Conservation (phyloP, 2,888 invertebrate genomes). For the Trilocha varians region DNA sequence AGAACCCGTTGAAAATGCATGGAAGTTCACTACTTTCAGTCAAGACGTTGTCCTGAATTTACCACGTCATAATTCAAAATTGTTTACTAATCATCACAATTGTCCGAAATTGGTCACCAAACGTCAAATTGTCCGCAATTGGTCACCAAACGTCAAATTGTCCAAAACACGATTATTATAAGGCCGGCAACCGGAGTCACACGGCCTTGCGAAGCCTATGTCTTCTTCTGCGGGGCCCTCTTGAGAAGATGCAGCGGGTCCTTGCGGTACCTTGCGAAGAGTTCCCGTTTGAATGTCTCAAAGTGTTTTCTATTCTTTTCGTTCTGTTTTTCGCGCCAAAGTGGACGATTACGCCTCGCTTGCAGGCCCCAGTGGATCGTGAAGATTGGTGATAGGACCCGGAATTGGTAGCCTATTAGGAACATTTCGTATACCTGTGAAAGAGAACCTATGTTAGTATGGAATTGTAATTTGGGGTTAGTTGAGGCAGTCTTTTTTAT, state of each 20-base stretch:
- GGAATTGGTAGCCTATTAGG: conserved; percentile 89
- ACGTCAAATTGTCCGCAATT: neutral
- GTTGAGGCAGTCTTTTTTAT: too few relatives aligned
- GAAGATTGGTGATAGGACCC: conserved; percentile 89
- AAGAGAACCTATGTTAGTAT: conserved; percentile 1
- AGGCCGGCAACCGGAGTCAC: conserved; percentile 50
- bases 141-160: neutral
- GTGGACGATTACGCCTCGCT: conserved; percentile 82
- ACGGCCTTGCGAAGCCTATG: conserved; percentile 67
- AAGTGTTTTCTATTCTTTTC: conserved; percentile 86
- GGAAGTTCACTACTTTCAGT: too few relatives aligned
- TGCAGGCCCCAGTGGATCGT: conserved; percentile 94
- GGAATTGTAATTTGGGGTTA: conserved; percentile 2
- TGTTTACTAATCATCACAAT: too few relatives aligned
- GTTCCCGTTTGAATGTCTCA: conserved; percentile 86
- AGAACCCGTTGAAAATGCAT: too few relatives aligned
- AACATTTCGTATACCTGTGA: conserved; percentile 93
- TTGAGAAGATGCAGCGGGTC: conserved; percentile 73
- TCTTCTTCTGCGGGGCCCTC: conserved; percentile 50
- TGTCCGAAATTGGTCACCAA: neutral
- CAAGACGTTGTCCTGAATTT: too few relatives aligned
- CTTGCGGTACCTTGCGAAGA: conserved; percentile 81
- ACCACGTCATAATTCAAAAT: too few relatives aligned
- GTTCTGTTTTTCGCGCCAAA: conserved; percentile 91
- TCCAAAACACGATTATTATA: conserved; percentile 17